A percentile compares a stretch with the other conserved stretches of the same genome.
Evolutionary conservation across 2,113 vertebrate species (phyloP).

Genomic region (Todiramphus saurophagus): DNA sequence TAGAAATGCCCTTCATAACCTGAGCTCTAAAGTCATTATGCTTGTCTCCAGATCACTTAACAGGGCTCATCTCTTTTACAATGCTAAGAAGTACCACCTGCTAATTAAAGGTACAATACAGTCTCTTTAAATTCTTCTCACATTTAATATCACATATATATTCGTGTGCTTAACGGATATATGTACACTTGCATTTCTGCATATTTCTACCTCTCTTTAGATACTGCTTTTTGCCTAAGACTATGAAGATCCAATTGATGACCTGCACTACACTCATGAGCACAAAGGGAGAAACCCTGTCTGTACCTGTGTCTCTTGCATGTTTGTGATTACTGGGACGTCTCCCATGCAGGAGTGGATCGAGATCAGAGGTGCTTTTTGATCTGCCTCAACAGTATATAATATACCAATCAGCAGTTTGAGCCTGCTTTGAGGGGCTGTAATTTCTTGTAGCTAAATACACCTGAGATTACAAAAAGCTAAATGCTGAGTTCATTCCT

Average conservation of each 20-base stretch:
- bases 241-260: neutral
- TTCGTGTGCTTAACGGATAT: slow-evolving; percentile 48
- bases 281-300: neutral
- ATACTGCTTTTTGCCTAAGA: neutral
- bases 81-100: slow-evolving; percentile 35
- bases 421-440: neutral
- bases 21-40: neutral
- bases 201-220: neutral
- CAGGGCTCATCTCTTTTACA: slow-evolving; percentile 35
- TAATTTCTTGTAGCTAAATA: neutral
- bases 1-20: slow-evolving; percentile 44
- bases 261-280: neutral
- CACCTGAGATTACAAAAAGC: neutral
- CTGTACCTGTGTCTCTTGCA: neutral
- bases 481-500: neutral
- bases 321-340: neutral
- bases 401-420: neutral
- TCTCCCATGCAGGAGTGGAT: neutral
- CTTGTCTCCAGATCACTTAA: slow-evolving; percentile 25
- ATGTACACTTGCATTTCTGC: neutral
- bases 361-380: neutral
- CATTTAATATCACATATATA: slow-evolving; percentile 22
- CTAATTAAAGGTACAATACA: slow-evolving; percentile 37
- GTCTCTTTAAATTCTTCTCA: slow-evolving; percentile 43
- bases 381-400: neutral